Percentiles rank a stretch among this genome's conserved stretches.
phyloP scores from a whole-genome alignment of 2,888 invertebrate genomes.

The Agrotis puta region DNA sequence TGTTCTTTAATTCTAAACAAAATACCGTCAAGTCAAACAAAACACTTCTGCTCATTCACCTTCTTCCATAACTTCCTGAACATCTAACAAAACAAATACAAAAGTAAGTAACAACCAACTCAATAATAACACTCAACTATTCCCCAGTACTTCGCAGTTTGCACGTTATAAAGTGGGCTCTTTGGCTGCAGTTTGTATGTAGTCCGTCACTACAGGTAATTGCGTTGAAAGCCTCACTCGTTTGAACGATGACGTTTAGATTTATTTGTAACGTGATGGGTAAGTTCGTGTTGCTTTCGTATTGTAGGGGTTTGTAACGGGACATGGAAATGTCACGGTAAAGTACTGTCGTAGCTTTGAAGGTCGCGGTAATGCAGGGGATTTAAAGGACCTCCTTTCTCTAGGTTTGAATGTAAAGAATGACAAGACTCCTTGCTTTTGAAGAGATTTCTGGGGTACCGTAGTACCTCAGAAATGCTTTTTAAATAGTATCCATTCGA shows the following conservation, averaged over 20 bases:
- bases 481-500: too few relatives aligned
- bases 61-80: constrained; percentile 15
- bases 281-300: constrained; percentile 59
- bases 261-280: constrained; percentile 68
- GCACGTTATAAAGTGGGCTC: constrained; percentile 63
- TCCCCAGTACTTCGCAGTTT: constrained; percentile 48
- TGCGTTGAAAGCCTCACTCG: constrained; percentile 64
- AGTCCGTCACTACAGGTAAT: constrained; percentile 65
- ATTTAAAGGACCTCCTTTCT: neutral
- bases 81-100: constrained; percentile 40
- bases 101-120: constrained; percentile 40
- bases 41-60: neutral
- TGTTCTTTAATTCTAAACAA: too few relatives aligned
- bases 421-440: neutral
- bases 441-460: neutral
- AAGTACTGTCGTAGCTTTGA: constrained; percentile 27
- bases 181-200: constrained; percentile 51
- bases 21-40: neutral
- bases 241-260: constrained; percentile 67
- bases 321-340: constrained; percentile 25
- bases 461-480: too few relatives aligned
- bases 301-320: constrained; percentile 45
- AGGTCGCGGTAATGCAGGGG: constrained; percentile 8
- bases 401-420: neutral
- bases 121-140: constrained; percentile 56